Base-by-base conservation (phyloP, 2,888 invertebrate genomes). In the Trissolcus japonicus region DNA sequence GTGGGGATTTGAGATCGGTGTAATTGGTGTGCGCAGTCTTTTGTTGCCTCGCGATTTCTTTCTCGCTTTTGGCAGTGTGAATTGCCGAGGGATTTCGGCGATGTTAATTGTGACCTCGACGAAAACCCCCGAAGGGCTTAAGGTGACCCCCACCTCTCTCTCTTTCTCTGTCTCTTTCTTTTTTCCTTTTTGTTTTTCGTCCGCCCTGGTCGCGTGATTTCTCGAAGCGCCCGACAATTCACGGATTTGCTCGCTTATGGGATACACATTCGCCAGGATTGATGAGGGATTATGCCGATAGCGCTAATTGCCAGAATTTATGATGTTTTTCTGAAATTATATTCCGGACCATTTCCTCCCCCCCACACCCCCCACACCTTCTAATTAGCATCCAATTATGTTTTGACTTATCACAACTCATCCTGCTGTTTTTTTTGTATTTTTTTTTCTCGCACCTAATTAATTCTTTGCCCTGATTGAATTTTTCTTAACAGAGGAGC, bases 271-370 rank as follows among this genome's bases (percentile, higher is more conserved):
- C 53, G 53, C 14, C 6, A 11, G 13, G 59, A 63, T 63, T 35
- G 62, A 69, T 62, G 50, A 65, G 54, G 56, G 57, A 72, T 72
- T 57, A 72, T 60, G 65, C 11, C 59, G 60, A 65, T 53, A 25
- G 41, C 14, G 65, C 65, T 72, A 72, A 72, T 72, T 72, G 60
- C 25, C 50, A 11, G 11, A 55, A 69, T 69, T 69, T 61, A 61
- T 48, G 55, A 56, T 40, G 54, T 53, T 55, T 55, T 55, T 55
- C 9, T 13, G 40, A 55, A 43, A 7, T 9, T 0, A 11, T 25
- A 25, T 14, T 25, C 14, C 6, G 13, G 35, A 11, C 35, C 13
- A 13, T 46, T 46, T 9, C 14, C n/a, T n/a, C n/a, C n/a, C n/a
- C n/a, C n/a, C n/a, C n/a, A n/a, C n/a, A n/a, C n/a, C n/a, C n/a